Conservation (phyloP, 2,888 invertebrate species). For the Hydriomena furcata region DNA sequence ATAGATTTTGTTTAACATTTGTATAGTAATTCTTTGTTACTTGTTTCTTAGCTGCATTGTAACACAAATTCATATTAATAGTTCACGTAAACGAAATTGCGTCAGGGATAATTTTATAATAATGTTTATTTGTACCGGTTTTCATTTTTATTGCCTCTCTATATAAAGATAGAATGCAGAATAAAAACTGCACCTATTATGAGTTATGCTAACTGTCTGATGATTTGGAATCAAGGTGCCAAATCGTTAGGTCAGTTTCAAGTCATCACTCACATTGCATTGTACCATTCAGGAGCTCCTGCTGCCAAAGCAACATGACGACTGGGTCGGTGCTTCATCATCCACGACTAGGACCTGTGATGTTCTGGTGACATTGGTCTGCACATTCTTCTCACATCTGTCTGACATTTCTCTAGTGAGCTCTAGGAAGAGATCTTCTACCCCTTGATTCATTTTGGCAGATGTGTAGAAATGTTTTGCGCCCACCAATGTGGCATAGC, state of each 20-base stretch:
- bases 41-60: too few species aligned
- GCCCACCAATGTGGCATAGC: slow-evolving; percentile 95
- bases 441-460: slow-evolving; percentile 95
- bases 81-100: too few species aligned
- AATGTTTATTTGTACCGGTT: too few species aligned
- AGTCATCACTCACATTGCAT: neutral
- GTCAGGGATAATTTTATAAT: too few species aligned
- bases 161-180: too few species aligned
- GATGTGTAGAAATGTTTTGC: slow-evolving; percentile 97
- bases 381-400: slow-evolving; percentile 55
- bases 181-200: too few species aligned
- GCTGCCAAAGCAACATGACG: slow-evolving; percentile 65
- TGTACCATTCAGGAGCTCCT: slow-evolving; percentile 46
- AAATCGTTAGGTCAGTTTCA: too few species aligned
- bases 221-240: neutral
- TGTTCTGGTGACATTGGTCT: slow-evolving; percentile 51
- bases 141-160: too few species aligned
- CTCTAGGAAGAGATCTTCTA: slow-evolving; percentile 95
- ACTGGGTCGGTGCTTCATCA: slow-evolving; percentile 61
- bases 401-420: slow-evolving; percentile 90
- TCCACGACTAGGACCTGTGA: slow-evolving; percentile 72
- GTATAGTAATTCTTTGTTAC: too few species aligned
- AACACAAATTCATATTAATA: too few species aligned
- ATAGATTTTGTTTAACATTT: too few species aligned
- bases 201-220: too few species aligned